Evolutionary conservation across 2,797 vertebrate species (phyloP), one percentile per base, ranked within the genome.

Genomic region (Apogon talboti): DNA sequence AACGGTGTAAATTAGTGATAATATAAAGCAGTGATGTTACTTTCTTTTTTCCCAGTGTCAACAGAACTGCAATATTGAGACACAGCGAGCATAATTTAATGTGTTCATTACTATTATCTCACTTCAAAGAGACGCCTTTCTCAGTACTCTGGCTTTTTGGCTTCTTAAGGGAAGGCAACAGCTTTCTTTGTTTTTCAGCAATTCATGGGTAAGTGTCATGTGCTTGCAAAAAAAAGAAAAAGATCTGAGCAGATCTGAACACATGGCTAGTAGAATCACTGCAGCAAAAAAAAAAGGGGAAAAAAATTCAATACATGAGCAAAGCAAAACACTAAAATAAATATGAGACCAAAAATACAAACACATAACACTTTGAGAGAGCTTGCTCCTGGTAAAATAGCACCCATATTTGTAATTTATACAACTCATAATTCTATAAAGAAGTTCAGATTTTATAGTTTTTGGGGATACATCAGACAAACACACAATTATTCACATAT

Each of bases 181-280:
- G 41, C 42, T 72, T 71, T 43, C 15, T 48, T 60, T 73, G 59
- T 71, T 63, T 57, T 62, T 7, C 59, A 24, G 55, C 51, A 73
- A 74, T 66, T 71, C 37, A 66, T 9, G 7, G 19, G 46, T 37
- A 21, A 72, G 66, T 55, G 64, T 50, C 73, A 63, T 49, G 35
- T 53, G 64, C 65, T 76, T 81, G 76, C 33, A 69, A 62, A 71
- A 62, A 66, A 61, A 67, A 51, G 33, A 49, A 69, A 67, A 49
- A 62, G 24, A 66, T 78, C 19, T 30, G 16, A 74, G 59, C 62
- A 66, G 60, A 33, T 76, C 24, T 28, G 24, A 28, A 58, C 40
- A 66, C 1, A 0, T 9, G 4, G 35, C 37, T 24, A 7, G 24
- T 50, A 54, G 69, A 65, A 76, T 79, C 59, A 58, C 64, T 47